Conservation (phyloP, 1,140 invertebrate species). For the Bombus sylvicola region DNA sequence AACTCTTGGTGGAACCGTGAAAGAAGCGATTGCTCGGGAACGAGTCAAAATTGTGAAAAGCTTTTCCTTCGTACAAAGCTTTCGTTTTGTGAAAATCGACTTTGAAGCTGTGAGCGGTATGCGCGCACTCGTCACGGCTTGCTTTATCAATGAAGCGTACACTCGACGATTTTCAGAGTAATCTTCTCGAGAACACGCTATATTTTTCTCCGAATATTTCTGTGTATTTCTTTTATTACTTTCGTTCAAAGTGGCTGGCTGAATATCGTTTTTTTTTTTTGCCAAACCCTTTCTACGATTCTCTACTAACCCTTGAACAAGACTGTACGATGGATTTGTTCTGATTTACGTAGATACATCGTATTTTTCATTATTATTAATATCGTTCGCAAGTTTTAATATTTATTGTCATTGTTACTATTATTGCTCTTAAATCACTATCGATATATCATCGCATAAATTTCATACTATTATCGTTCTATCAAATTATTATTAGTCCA, state of each 20-base stretch:
- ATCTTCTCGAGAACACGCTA: background rate
- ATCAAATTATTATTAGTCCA: background rate
- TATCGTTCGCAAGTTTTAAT: no score
- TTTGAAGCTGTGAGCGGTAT: background rate
- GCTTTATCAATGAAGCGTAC: background rate
- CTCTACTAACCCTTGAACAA: background rate
- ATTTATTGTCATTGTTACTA: no score
- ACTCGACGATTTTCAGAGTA: background rate
- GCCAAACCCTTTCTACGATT: background rate
- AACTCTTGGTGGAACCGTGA: background rate
- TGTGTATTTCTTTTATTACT: background rate
- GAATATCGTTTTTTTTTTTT: background rate
- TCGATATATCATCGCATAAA: no score
- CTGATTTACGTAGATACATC: background rate
- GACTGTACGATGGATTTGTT: background rate
- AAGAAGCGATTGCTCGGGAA: background rate
- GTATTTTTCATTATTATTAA: background rate
- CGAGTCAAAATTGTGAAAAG: background rate
- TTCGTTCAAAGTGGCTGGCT: background rate
- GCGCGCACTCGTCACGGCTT: background rate
- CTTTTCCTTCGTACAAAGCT: background rate
- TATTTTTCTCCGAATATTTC: background rate
- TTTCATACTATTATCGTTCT: background rate
- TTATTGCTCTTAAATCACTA: no score
- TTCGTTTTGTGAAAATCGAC: background rate